Evolutionary conservation across 2,888 invertebrate genomes (phyloP), one percentile per base, ranked within the genome.

Genomic region (Volucella inflata): DNA sequence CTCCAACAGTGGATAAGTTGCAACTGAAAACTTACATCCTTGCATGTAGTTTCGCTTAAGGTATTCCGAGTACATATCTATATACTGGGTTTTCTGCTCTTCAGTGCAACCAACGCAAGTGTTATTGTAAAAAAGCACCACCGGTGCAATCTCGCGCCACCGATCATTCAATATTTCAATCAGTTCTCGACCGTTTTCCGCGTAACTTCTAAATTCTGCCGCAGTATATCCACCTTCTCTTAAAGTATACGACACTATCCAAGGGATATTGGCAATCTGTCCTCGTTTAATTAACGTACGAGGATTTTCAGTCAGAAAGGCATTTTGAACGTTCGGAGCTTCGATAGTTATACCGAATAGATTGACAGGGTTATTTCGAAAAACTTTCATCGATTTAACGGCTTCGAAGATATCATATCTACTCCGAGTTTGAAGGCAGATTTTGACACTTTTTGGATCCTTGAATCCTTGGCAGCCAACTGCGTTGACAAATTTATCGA

Each of bases 221-320:
- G 94, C 95, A 3, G 95, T 95, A 88, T 95, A 95, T 17, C 95
- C 91, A 80, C 96, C 96, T 90, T 96, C 96, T 68, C 95, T 94
- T 48, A 94, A 93, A 0, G 95, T 94, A 57, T 94, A 93, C 8
- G 94, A 94, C 11, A 94, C 93, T 77, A 96, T 93, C 92, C 95
- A 94, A 0, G 96, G 96, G 16, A 95, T 87, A 82, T 94, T 93
- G 60, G 93, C 93, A 88, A 94, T 94, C 53, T 93, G 91, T 0
- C 94, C 94, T 12, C 93, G 91, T 80, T 90, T 92, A 3, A 95
- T 92, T 0, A 95, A 93, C 62, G 93, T 92, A 88, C 93, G 93
- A 0, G 96, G 96, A 87, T 95, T 93, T 84, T 94, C 93, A 2
- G 93, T 93, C 14, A 96, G 91, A 91, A 96, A 95, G 1, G 95